phyloP scores from a whole-genome alignment of 1,140 invertebrate genomes.

The Drosophila micromelanica region DNA sequence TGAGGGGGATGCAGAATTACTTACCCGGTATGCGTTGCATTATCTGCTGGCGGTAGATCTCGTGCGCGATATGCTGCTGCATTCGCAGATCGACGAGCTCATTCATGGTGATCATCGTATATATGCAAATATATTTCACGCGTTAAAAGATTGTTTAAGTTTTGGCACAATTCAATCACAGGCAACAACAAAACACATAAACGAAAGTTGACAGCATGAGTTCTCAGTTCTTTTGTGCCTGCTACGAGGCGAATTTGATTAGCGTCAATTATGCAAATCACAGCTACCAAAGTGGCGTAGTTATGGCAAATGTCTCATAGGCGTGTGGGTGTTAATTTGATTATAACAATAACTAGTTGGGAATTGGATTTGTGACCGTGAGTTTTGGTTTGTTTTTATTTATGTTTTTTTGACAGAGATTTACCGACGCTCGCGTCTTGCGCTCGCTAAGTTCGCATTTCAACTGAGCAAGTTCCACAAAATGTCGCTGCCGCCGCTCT shows the following conservation, averaged over 20 bases:
- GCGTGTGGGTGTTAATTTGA: constrained; percentile 81
- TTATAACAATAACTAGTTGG: constrained; percentile 53
- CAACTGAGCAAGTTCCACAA: constrained; percentile 74
- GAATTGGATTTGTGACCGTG: constrained; percentile 29
- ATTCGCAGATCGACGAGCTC: constrained; percentile 83
- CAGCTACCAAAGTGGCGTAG: constrained; percentile 43
- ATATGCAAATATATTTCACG: constrained; percentile 55
- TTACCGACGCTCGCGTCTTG: constrained; percentile 70
- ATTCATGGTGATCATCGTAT: constrained; percentile 82
- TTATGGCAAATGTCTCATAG: constrained; percentile 53
- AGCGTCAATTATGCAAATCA: constrained; percentile 80
- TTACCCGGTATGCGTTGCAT: constrained; percentile 84
- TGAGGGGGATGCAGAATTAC: constrained; percentile 3
- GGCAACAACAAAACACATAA: constrained; percentile 13
- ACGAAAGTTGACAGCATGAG: constrained; percentile 42
- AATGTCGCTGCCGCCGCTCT: constrained; percentile 50
- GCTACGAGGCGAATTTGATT: constrained; percentile 67
- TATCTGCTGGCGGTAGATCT: constrained; percentile 84
- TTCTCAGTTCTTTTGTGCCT: constrained; percentile 45
- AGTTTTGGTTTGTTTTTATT: background rate
- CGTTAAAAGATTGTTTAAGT: constrained; percentile 49
- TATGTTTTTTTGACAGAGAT: background rate
- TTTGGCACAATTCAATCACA: constrained; percentile 69
- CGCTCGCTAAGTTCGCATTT: constrained; percentile 75
- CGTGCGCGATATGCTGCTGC: constrained; percentile 83